Evolutionary conservation across 2,113 vertebrate species (phyloP), one percentile per base, ranked within the genome.

Genomic region (Poeciliopsis turrubarensis): DNA sequence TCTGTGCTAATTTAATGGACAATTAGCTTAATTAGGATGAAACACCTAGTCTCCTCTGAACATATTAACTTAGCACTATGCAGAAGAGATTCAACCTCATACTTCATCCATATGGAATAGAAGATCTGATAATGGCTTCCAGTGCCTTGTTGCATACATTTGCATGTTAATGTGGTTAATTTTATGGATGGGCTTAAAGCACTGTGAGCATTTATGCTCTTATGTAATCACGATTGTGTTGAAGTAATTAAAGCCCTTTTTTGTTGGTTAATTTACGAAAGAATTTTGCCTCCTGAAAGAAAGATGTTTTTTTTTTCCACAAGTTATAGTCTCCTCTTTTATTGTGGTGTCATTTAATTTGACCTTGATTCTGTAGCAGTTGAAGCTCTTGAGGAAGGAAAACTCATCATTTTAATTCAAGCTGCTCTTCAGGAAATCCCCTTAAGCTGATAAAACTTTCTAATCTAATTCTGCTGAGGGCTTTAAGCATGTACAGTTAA

Each of bases 61-160:
- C 4, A 4, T 29, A n/a, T 3, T 10, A 5, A 34, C 13, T 26
- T 31, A 71, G n/a, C 29, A 32, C 5, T 67, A 27, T 39, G 7
- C n/a, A 47, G 14, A 30, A 2, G 1, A 54, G 9, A 60, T 8
- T 41, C 30, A 13, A 64, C 15, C 4, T 65, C 54, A 62, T 17
- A 41, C 70, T 37, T 72, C 70, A 41, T 72, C 44, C n/a, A 37
- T 37, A 34, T 34, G 63, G 47, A 66, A 29, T 29, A 54, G 62
- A 31, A 25, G 10, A 29, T 57, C 44, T 74, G 31, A 60, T 74
- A 41, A 51, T 30, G 3, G n/a, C 32, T 51, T n/a, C 27, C 6
- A 22, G 39, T 65, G 29, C 61, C 22, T 26, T 34, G 44, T 5
- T 37, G 25, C 13, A 57, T 57, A 3, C 14, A 65, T 57, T 34